Percentiles rank a stretch among this genome's conserved stretches.
These are phyloP conservation scores for Ligdia adustata DNA, from an alignment of 2,888 invertebrate genomes.

Conservation along the genomic window DNA sequence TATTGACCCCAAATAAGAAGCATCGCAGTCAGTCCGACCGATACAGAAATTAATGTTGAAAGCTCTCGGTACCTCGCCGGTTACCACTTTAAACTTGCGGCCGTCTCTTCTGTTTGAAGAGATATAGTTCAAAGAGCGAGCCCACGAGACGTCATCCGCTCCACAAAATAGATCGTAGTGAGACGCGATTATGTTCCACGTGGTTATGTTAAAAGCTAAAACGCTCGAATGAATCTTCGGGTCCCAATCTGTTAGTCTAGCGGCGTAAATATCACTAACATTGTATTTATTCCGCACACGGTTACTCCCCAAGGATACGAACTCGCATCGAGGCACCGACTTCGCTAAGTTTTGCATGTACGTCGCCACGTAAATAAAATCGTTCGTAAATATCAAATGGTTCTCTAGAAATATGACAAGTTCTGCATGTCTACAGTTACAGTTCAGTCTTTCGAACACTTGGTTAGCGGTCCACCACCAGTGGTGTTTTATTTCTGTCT, in stretches of 20 bases:
- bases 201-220: slow-evolving; percentile 51
- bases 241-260: slow-evolving; percentile 51
- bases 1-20: background rate
- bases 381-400: slow-evolving; percentile 52
- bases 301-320: slow-evolving; percentile 49
- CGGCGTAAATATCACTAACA: slow-evolving; percentile 33
- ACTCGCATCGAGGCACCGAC: slow-evolving; percentile 48
- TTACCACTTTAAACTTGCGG: slow-evolving; percentile 51
- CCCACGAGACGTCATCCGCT: slow-evolving; percentile 61
- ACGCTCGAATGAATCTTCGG: slow-evolving; percentile 48
- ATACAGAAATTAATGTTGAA: slow-evolving; percentile 35
- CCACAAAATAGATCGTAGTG: slow-evolving; percentile 60
- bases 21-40: background rate
- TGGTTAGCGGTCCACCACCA: slow-evolving; percentile 71
- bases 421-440: slow-evolving; percentile 43
- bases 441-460: slow-evolving; percentile 53
- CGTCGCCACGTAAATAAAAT: slow-evolving; percentile 57
- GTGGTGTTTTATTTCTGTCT: slow-evolving; percentile 53
- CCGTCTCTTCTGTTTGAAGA: slow-evolving; percentile 53
- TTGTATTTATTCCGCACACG: slow-evolving; percentile 22
- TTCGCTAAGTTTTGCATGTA: slow-evolving; percentile 52
- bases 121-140: slow-evolving; percentile 52
- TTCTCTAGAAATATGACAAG: slow-evolving; percentile 55
- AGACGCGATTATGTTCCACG: slow-evolving; percentile 59
- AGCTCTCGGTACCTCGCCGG: slow-evolving; percentile 51